Evolutionary conservation across 53 echinoderm and acorn worm species (phyloP).

Genomic region (Mesocentrotus franciscanus): DNA sequence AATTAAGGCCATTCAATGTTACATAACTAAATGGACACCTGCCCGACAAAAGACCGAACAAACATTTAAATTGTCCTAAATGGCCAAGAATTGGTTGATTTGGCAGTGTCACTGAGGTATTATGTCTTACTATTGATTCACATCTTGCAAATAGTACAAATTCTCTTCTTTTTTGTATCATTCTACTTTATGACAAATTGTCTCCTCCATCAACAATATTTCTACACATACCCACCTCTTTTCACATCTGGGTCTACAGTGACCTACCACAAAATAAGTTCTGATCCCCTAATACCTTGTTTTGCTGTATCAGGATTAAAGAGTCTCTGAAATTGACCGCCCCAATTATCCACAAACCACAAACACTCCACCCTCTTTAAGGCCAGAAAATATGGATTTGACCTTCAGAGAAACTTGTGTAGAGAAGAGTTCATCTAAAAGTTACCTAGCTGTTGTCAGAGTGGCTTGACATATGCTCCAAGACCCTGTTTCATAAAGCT

Average conservation of each 20-base stretch:
- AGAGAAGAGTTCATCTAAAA: no score
- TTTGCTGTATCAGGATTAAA: conserved; percentile 2
- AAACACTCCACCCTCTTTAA: not conserved
- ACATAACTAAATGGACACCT: no score
- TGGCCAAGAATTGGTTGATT: no score
- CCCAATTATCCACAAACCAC: not conserved
- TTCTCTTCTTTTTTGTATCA: not conserved
- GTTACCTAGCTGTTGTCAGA: no score
- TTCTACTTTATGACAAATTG: no score
- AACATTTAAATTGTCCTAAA: no score
- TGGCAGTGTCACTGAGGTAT: no score
- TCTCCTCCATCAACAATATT: not conserved
- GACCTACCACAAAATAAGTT: not conserved
- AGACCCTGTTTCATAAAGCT: no score
- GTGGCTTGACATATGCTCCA: no score
- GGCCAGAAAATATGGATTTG: not conserved
- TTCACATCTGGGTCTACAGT: not conserved
- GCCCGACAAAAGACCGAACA: no score
- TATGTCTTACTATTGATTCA: not conserved
- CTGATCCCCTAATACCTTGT: conserved; percentile 11
- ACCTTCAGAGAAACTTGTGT: no score
- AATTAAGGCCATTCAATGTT: no score
- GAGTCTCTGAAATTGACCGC: not conserved
- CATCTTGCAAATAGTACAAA: not conserved
- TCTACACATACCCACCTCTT: not conserved